phyloP scores from a whole-genome alignment of 1,140 invertebrate genomes.

The Octopus sinensis region DNA sequence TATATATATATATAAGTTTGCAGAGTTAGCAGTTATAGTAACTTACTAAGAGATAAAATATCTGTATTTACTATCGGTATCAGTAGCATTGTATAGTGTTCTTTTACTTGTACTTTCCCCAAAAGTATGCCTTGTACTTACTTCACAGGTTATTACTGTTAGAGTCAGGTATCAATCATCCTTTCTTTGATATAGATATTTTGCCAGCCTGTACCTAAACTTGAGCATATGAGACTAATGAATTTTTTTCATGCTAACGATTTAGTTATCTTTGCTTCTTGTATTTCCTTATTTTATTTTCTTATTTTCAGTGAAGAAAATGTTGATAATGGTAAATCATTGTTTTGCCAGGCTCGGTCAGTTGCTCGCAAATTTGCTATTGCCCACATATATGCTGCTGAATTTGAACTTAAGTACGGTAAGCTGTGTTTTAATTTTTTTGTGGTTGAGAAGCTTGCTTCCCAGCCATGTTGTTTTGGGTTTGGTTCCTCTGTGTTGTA shows the following conservation, averaged over 20 bases:
- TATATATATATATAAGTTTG: too few species aligned
- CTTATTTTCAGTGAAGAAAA: constrained; percentile 24
- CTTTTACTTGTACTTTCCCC: too few species aligned
- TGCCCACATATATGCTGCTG: constrained; percentile 40
- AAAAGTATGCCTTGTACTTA: too few species aligned
- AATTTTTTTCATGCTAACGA: neutral
- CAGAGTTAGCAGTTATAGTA: too few species aligned
- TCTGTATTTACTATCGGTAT: too few species aligned
- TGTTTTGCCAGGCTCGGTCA: constrained; percentile 36
- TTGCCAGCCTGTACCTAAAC: neutral
- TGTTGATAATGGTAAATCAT: constrained; percentile 32
- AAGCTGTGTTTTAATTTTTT: neutral
- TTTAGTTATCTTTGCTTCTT: neutral
- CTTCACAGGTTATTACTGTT: neutral
- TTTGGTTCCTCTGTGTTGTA: too few species aligned
- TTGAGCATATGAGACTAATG: neutral
- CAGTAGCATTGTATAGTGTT: too few species aligned
- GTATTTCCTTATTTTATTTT: neutral
- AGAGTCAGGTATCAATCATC: neutral
- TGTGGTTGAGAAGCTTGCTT: too few species aligned
- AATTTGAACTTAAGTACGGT: constrained; percentile 41
- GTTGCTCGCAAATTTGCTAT: constrained; percentile 31
- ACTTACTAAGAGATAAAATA: too few species aligned
- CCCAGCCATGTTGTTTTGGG: too few species aligned
- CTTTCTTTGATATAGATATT: neutral